Evolutionary conservation across 2,797 vertebrate genomes (phyloP), one percentile per base, ranked within the genome.

Genomic region (Crocodylus rhombifer): DNA sequence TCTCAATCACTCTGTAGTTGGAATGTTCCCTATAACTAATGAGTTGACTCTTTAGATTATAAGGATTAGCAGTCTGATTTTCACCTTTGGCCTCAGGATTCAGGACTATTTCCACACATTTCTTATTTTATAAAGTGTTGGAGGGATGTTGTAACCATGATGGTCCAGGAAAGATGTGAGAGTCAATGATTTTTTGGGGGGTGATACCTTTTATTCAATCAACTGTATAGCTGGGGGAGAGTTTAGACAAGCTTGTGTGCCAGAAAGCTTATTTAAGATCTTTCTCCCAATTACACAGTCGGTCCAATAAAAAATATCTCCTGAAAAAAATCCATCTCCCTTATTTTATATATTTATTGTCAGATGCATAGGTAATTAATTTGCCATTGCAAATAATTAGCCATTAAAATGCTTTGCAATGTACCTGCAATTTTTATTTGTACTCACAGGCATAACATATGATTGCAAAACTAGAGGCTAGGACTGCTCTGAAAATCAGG

Each of bases 331-430:
- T 42, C 42, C 42, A 42, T 42, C 42, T 42, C 42, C 42, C 42
- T 42, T 42, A 42, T 36, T 71, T 36, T 23, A 42, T 21, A 71
- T 71, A 71, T 42, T 42, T 25, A 21, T 42, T 42, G 67, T 36
- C 67, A 25, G 33, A 36, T 71, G 21, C 42, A 21, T 42, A 71
- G 21, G 11, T 86, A 83, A 95, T 90, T 87, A 89, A 95, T 65
- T 42, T 84, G 85, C 30, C 42, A 71, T 77, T 51, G 14, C 26
- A 92, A 89, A 36, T 55, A 74, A 91, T 77, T 86, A 86, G 76
- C 58, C 30, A 77, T 61, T 65, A 18, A 82, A 64, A 14, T 51
- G 12, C 61, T 89, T 57, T 80, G 73, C 80, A 89, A 75, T 7
- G 42, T 42, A 42, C 42, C 42, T 42, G 42, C 42, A 42, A 42